Percentiles rank a stretch among this genome's conserved stretches.
Evolutionary conservation across 2,113 vertebrate genomes (phyloP).

Genomic region (Ammodytes dubius): DNA sequence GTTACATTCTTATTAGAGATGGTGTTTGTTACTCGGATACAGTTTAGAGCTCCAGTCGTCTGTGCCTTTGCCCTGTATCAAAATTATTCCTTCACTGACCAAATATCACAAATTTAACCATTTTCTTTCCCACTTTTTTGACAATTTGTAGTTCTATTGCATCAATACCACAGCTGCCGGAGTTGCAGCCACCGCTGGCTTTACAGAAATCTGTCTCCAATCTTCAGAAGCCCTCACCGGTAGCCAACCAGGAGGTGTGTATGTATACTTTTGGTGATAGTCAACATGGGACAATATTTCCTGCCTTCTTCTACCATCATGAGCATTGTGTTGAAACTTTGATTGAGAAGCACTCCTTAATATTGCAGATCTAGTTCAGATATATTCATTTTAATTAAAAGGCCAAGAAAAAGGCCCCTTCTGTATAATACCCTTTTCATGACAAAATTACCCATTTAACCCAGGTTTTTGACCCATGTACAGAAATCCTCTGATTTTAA

Average conservation of each 20-base stretch:
- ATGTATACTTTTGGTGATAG: background rate
- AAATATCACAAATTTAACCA: background rate
- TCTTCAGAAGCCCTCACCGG: constrained; percentile 96
- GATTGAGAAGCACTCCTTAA: background rate
- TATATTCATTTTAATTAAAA: background rate
- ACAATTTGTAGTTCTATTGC: constrained; percentile 91
- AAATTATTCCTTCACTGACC: background rate
- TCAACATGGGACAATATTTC: background rate
- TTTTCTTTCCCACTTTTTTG: background rate
- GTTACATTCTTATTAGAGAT: background rate
- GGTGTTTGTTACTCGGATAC: background rate
- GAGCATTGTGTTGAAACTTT: background rate
- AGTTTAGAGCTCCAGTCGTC: background rate
- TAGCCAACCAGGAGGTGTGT: constrained; percentile 93
- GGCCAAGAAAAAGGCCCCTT: background rate
- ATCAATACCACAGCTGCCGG: constrained; percentile 95
- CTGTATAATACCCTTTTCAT: background rate
- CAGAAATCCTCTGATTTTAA: too few relatives aligned
- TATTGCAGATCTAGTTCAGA: background rate
- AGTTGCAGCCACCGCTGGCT: constrained; percentile 98
- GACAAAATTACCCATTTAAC: too few relatives aligned
- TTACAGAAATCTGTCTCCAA: constrained; percentile 99
- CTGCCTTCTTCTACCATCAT: background rate
- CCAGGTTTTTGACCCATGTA: too few relatives aligned
- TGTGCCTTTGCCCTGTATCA: background rate